These are phyloP conservation scores for Novumbra hubbsi DNA, from an alignment of 2,797 vertebrate species.

Conservation along the genomic window DNA sequence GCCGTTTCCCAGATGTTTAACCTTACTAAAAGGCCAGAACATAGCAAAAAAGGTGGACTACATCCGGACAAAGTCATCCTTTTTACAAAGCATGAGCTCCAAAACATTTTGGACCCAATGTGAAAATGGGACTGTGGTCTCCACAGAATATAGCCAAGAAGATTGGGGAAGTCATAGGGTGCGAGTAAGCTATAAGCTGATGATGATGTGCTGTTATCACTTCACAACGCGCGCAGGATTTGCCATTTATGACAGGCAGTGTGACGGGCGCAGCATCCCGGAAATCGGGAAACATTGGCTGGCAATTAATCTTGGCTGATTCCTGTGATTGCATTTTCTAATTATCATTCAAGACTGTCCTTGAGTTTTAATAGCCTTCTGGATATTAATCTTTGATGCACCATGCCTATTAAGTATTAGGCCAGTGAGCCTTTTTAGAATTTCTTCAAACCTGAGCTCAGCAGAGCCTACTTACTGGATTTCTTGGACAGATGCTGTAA, in stretches of 20 bases:
- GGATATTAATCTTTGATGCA: conserved; percentile 81
- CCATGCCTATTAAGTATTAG: conserved; percentile 72
- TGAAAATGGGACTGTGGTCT: neutral
- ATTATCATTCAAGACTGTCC: conserved; percentile 80
- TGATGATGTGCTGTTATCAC: conserved; percentile 31
- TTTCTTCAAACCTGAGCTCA: conserved; percentile 63
- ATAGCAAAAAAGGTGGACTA: neutral
- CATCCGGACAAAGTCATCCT: neutral
- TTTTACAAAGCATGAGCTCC: neutral
- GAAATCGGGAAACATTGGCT: conserved; percentile 62
- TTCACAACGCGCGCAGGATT: conserved; percentile 26
- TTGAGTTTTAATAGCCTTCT: conserved; percentile 81
- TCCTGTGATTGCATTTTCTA: conserved; percentile 80
- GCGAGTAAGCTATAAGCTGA: conserved; percentile 28
- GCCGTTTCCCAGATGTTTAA: neutral
- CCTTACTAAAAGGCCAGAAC: neutral
- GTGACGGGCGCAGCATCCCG: conserved; percentile 35
- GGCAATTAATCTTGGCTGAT: conserved; percentile 75
- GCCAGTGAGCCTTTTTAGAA: conserved; percentile 64
- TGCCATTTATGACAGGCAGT: conserved; percentile 48
- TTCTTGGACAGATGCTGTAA: conserved; percentile 63
- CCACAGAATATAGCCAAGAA: neutral
- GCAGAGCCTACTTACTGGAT: conserved; percentile 35
- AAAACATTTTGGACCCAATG: neutral
- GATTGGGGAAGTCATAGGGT: conserved; percentile 25